Percentiles rank a stretch among this genome's conserved stretches.
phyloP scores from a whole-genome alignment of 2,888 invertebrate species.

The Lobophora halterata region DNA sequence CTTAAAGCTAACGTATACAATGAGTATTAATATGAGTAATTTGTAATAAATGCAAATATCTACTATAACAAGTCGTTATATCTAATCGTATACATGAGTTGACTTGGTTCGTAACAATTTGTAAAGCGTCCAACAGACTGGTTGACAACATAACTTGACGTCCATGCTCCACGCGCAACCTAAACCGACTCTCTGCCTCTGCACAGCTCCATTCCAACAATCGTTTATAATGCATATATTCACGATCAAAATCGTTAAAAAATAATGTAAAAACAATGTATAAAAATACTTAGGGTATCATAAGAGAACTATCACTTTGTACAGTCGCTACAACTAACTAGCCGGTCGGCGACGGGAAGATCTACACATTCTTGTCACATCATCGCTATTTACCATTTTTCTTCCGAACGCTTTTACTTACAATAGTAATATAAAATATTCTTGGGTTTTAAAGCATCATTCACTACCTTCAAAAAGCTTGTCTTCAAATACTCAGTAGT shows the following conservation, averaged over 20 bases:
- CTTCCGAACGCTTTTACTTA: slow-evolving; percentile 2
- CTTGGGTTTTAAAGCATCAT: slow-evolving; percentile 4
- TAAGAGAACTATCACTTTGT: slow-evolving; percentile 81
- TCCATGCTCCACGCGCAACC: slow-evolving; percentile 46
- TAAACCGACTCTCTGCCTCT: slow-evolving; percentile 44
- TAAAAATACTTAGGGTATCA: slow-evolving; percentile 79
- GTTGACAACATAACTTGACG: slow-evolving; percentile 52
- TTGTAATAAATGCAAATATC: slow-evolving; percentile 73
- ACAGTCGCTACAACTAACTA: slow-evolving; percentile 65
- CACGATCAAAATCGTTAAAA: slow-evolving; percentile 77
- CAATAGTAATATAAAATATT: slow-evolving; percentile 6
- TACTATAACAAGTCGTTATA: slow-evolving; percentile 66
- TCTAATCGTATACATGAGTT: slow-evolving; percentile 73
- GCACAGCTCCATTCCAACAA: slow-evolving; percentile 51
- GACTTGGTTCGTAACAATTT: slow-evolving; percentile 51
- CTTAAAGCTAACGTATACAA: slow-evolving; percentile 76
- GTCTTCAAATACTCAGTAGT: slow-evolving; percentile 38
- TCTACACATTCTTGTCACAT: too few relatives aligned
- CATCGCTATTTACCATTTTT: slow-evolving; percentile 33
- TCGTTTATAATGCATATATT: slow-evolving; percentile 61
- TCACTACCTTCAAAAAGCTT: slow-evolving; percentile 14
- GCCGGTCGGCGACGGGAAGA: slow-evolving; percentile 64
- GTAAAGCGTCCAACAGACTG: slow-evolving; percentile 40
- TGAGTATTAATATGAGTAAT: slow-evolving; percentile 75
- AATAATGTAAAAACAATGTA: slow-evolving; percentile 77